Percentiles rank a stretch among this genome's conserved stretches.
Evolutionary conservation across 2,888 invertebrate species (phyloP).

Genomic region (Lepidocyrtinus sp.): DNA sequence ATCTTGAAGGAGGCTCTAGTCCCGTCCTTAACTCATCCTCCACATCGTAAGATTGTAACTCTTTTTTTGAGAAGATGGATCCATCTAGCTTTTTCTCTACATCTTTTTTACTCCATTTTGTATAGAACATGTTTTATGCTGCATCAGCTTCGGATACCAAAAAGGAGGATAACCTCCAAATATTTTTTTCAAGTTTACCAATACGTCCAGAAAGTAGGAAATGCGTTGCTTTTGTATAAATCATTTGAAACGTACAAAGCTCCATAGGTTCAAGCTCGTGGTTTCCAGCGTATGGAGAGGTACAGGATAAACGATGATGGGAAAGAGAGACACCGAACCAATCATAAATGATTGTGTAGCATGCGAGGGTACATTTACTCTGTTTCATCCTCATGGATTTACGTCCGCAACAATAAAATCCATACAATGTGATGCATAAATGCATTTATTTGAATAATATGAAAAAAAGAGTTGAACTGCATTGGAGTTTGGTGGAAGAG

Average conservation of each 20-base stretch:
- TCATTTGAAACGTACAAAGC: no score
- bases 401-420: slow-evolving; percentile 20
- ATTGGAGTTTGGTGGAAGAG: not conserved
- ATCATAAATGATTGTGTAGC: slow-evolving; percentile 27
- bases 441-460: slow-evolving; percentile 4
- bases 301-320: not conserved
- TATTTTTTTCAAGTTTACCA: no score
- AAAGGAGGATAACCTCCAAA: no score
- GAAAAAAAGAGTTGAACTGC: not conserved
- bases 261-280: no score
- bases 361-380: slow-evolving; percentile 8
- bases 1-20: not conserved
- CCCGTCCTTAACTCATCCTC: not conserved
- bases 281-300: not conserved
- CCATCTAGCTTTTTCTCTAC: no score
- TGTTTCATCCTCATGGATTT: slow-evolving; percentile 9
- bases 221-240: no score
- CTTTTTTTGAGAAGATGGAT: no score
- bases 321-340: slow-evolving; percentile 23
- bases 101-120: no score
- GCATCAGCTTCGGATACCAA: no score
- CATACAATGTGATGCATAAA: slow-evolving; percentile 23
- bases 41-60: slow-evolving; percentile 1
- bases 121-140: no score
- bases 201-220: no score